Evolutionary conservation across 2,888 invertebrate genomes (phyloP), one percentile per base, ranked within the genome.

Genomic region (Drosophila phalerata): DNA sequence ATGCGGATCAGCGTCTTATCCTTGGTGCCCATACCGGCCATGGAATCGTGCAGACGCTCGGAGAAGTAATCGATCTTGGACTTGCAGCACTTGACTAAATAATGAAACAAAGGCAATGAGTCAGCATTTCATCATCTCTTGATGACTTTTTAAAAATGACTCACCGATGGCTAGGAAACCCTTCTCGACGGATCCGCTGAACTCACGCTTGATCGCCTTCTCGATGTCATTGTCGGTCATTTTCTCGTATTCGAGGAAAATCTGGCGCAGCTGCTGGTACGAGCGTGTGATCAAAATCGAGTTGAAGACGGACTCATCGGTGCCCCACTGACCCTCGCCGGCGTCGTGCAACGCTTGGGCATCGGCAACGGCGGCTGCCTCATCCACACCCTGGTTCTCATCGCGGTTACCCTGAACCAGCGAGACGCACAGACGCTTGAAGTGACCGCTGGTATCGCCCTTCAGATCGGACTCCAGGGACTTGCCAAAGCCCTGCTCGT

Each of bases 381-480:
- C 95, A 92, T 98, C 98, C 0, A 97, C 95, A 22, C 96, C 96
- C 90, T 92, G 96, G 93, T 96, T 96, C 93, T 99, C 98, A 91
- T 97, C 97, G 52, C 98, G 95, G 91, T 97, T 97, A 66, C 97
- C 97, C 94, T 96, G 96, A 82, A 96, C 96, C 56, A 98, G 93
- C 0, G 98, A 97, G 22, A 98, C 96, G 85, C 98, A 95, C 53
- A 99, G 94, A 68, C 98, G 95, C 93, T 97, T 97, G 93, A 99
- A 99, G 92, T 97, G 97, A n/a, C 98, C 98, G 11, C 98, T 98
- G 8, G 98, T 98, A 92, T 99, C 99, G 55, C 96, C 97, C 91
- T 96, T 96, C 83, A 98, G 93, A 91, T 98, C 98, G 8, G 95
- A 95, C 91, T 98, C 98, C 75, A 98, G 93, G 67, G 95, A 92